Base-by-base conservation (phyloP, 1,140 invertebrate species). In the Microplitis mediator region DNA sequence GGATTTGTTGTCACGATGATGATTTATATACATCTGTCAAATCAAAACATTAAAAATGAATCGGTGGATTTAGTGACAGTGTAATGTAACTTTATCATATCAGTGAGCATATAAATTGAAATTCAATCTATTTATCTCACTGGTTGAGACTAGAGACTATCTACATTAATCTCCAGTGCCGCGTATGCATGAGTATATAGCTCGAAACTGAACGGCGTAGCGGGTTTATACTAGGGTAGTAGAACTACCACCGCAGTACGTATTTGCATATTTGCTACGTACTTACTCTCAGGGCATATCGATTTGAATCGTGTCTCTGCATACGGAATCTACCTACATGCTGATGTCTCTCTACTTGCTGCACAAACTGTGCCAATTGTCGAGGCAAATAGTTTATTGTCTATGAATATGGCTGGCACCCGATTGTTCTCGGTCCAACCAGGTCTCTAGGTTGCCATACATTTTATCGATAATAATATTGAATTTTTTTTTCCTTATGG, bases 371-470 rank as follows among this genome's bases (percentile, higher is more conserved):
- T 65, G 64, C 74, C 71, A 73, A 73, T 75, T 73, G 71, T 72
- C 69, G 62, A 72, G 71, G 74, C 71, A 73, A 75, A 75, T 73
- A 75, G 71, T 75, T 75, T 75, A 75, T 75, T 75, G 71, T 75
- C 60, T 54, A 62, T 65, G 71, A 62, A 75, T 68, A 62, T 63
- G 64, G 56, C 66, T 63, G 64, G 39, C 50, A 34, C 36, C 31
- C 60, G 23, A 72, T 72, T 72, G 62, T 72, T 66, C 50, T 54
- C n/a, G 66, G 23, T 31, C 52, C 63, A 51, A 71, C 54, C 34
- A 36, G 35, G 60, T 72, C 70, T 31, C 50, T 66, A 45, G 39
- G 39, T 45, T 45, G 51, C 32, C 16, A 39, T 32, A 36, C 63
- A 66, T 72, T 65, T n/a, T 56, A 58, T 50, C 35, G 62, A 72